Conservation (phyloP, 2,888 invertebrate species). For the Venusia cambrica region DNA sequence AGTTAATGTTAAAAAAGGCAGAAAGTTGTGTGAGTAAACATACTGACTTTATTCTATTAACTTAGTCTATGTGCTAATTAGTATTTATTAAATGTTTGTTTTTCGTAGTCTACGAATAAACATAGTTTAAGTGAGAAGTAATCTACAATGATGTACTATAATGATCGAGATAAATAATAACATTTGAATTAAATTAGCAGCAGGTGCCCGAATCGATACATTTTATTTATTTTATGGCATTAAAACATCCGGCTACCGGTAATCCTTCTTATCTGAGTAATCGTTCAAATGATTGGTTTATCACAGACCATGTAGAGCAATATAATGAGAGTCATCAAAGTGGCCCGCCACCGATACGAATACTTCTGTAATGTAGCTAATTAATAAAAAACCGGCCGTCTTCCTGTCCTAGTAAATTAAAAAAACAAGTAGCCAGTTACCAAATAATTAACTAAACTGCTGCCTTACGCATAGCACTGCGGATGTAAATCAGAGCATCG, state of each 20-base stretch:
- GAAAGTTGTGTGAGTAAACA: no score
- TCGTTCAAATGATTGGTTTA: constrained; percentile 33
- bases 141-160: no score
- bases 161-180: constrained; percentile 16
- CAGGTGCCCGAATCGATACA: constrained; percentile 29
- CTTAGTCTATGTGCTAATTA: no score
- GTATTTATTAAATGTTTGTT: no score
- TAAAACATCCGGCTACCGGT: constrained; percentile 33
- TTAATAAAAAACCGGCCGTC: constrained; percentile 52
- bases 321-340: constrained; percentile 37
- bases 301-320: constrained; percentile 26
- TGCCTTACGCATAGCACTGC: constrained; percentile 29
- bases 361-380: constrained; percentile 47
- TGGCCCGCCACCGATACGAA: constrained; percentile 34
- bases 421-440: constrained; percentile 46
- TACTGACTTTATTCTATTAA: no score
- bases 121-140: no score
- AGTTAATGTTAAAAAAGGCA: no score
- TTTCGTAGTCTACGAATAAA: no score
- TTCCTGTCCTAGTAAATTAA: constrained; percentile 48
- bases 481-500: constrained; percentile 30
- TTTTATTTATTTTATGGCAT: constrained; percentile 31
- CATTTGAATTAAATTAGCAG: constrained; percentile 26
- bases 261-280: constrained; percentile 31
- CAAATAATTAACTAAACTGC: constrained; percentile 41